Evolutionary conservation across 2,797 vertebrate genomes (phyloP), one percentile per base, ranked within the genome.

Genomic region (Siniperca scherzeri): DNA sequence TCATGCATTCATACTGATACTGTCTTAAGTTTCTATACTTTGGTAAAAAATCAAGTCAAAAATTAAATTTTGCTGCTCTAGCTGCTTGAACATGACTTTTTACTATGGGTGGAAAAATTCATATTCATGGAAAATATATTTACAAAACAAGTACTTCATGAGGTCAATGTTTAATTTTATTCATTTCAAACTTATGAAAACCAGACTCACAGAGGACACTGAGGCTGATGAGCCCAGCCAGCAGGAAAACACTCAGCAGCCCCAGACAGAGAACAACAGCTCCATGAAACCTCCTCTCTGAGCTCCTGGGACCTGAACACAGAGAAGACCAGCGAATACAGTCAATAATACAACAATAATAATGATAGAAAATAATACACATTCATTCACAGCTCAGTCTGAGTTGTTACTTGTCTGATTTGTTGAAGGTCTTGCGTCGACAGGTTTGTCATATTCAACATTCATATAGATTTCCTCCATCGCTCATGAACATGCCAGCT

Each of bases 131-230:
- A 10, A 38, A 7, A 38, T 40, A 1, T 4, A 22, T 40, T 38
- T 61, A 11, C 10, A 36, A 60, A 60, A 22, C 17, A 11, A 60
- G 33, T 36, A 7, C 17, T 60, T 19, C 33, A 42, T 7, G 3
- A 65, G 11, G 7, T 27, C 42, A 8, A 1, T 46, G 42, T 17
- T 46, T 8, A 9, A 17, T 11, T 44, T 5, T 17, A 30, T 30
- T 30, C 30, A 30, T 30, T 30, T 30, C 2, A 30, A 30, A 30
- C 30, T 30, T 30, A 30, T 30, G 30, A 30, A 30, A 30, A 36
- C 4, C 48, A 38, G 36, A 90, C 91, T 90, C 74, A 91, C 88
- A 22, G 65, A 3, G 7, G 46, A 86, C 11, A 1, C 36, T 6
- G 27, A 89, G 65, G 44, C 42, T 3, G 44, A 82, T 53, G 60